These are phyloP conservation scores for Talpa occidentalis DNA, from an alignment of 2,113 vertebrate species.

Conservation along the genomic window DNA sequence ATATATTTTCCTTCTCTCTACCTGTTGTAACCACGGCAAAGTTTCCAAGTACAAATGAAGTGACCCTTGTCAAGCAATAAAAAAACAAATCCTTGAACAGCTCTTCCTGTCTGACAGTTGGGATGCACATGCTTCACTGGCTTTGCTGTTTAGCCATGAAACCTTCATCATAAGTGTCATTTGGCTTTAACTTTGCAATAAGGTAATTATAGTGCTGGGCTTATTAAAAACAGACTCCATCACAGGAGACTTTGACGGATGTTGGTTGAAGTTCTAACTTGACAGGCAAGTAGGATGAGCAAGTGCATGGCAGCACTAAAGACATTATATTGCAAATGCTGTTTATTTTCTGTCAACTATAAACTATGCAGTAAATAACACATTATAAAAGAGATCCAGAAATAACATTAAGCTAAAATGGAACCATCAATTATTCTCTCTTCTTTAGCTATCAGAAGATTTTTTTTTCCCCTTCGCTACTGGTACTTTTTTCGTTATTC, in stretches of 20 bases:
- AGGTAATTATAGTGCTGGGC: constrained; percentile 81
- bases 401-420: constrained; percentile 87
- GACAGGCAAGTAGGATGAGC: constrained; percentile 86
- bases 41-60: constrained; percentile 71
- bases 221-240: constrained; percentile 84
- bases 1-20: background rate
- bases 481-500: constrained; percentile 72
- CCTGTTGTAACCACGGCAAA: constrained; percentile 1
- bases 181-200: constrained; percentile 83
- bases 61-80: constrained; percentile 71
- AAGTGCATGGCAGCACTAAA: constrained; percentile 80
- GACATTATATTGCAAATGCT: constrained; percentile 85
- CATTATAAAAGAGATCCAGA: constrained; percentile 84
- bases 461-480: constrained; percentile 55
- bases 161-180: constrained; percentile 82
- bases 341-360: constrained; percentile 89
- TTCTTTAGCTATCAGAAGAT: constrained; percentile 76
- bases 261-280: constrained; percentile 71
- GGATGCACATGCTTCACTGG: constrained; percentile 71
- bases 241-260: constrained; percentile 85
- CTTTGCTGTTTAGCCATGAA: constrained; percentile 82
- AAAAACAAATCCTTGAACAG: constrained; percentile 72
- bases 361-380: constrained; percentile 88
- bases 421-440: constrained; percentile 86
- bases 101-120: constrained; percentile 74